Evolutionary conservation across 2,797 vertebrate species (phyloP).

Genomic region (Ctenopoma multispine): DNA sequence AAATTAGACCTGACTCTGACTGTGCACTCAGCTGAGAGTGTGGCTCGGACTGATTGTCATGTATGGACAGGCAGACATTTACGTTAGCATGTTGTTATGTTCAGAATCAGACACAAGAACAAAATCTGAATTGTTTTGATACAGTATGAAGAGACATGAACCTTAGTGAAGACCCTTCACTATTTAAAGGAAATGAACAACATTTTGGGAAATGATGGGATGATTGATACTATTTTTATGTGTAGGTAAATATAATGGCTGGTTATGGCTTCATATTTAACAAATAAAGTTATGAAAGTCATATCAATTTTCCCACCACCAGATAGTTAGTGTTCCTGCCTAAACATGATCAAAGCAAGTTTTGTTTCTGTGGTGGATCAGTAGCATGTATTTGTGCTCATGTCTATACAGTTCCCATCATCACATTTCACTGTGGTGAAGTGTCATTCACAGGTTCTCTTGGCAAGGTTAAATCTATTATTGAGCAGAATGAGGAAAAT

Average conservation of each 20-base stretch:
- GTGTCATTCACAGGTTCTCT: neutral
- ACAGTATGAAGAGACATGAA: no score
- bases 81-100: neutral
- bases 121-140: neutral
- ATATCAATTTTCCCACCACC: no score
- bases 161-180: no score
- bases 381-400: conserved; percentile 3
- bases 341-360: neutral
- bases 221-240: no score
- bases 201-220: no score
- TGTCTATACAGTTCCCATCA: neutral
- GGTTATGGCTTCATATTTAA: neutral
- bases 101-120: conserved; percentile 6
- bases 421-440: neutral
- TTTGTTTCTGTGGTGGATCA: neutral
- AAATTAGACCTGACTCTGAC: conserved; percentile 20
- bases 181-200: no score
- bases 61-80: conserved; percentile 12
- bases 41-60: conserved; percentile 13
- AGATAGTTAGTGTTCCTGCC: neutral
- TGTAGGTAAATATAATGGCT: neutral
- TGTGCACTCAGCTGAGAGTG: conserved; percentile 31
- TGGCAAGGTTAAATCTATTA: conserved; percentile 28
- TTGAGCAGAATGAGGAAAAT: conserved; percentile 9
- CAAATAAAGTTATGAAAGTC: neutral